phyloP scores from a whole-genome alignment of 2,888 invertebrate species.

The Notodonta dromedarius region DNA sequence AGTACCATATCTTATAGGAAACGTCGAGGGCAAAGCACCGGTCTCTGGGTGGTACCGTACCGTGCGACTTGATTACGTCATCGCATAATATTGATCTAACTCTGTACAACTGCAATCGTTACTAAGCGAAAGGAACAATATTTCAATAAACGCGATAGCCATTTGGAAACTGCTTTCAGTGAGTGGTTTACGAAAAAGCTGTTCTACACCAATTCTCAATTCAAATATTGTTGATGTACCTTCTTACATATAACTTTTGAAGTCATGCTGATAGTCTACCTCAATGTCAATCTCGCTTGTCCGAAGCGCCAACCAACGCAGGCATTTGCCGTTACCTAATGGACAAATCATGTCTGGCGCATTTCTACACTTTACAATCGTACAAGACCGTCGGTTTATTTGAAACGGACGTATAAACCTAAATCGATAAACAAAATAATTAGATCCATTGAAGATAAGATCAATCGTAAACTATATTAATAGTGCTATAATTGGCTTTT shows the following conservation, averaged over 20 bases:
- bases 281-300: too few species aligned
- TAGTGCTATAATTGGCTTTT: too few species aligned
- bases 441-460: too few species aligned
- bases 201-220: slow-evolving; percentile 30
- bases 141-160: slow-evolving; percentile 15
- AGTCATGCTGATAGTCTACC: too few species aligned
- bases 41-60: slow-evolving; percentile 34
- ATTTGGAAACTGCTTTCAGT: slow-evolving; percentile 24
- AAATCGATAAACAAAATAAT: too few species aligned
- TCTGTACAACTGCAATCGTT: slow-evolving; percentile 42
- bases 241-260: neutral
- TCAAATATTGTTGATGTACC: slow-evolving; percentile 18
- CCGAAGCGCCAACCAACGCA: too few species aligned
- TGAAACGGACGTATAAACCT: too few species aligned
- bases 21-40: slow-evolving; percentile 49
- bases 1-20: slow-evolving; percentile 37
- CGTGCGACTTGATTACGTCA: slow-evolving; percentile 45
- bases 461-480: too few species aligned
- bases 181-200: slow-evolving; percentile 29
- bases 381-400: too few species aligned
- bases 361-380: too few species aligned
- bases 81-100: slow-evolving; percentile 63
- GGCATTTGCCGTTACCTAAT: too few species aligned
- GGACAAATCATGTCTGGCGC: too few species aligned
- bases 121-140: slow-evolving; percentile 32